Evolutionary conservation across 2,888 invertebrate genomes (phyloP), one percentile per base, ranked within the genome.

Genomic region (Tachina grossa): DNA sequence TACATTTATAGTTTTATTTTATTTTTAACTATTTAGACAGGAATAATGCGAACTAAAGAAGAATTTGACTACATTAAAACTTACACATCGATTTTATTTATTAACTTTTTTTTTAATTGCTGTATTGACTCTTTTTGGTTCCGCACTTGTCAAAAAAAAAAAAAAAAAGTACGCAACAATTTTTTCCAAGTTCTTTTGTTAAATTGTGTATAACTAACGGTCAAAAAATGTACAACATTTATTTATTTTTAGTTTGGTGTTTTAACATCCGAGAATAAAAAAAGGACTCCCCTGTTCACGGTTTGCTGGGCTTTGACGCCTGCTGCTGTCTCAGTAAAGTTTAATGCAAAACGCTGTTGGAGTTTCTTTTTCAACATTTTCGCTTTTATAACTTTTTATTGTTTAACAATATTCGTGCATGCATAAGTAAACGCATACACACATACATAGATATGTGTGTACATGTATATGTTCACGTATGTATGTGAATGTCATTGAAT

Each of bases 201-300:
- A 39, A 68, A 77, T 59, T 66, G 68, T 41, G 55, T 55, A 22
- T 45, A 66, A 76, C 57, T 57, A 57, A 66, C 45, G 39, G 66
- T 43, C 39, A 57, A 47, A 66, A 68, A 47, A 66, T 57, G 57
- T 8, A 65, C 1, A 39, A 2, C 9, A n/a, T 55, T 65, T 43
- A n/a, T n/a, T n/a, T n/a, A n/a, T n/a, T 1, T 1, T 75, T 55
- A 4, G 10, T 19, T 13, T 47, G 16, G 22, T 6, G 5, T 43
- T 59, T 63, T 19, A 19, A 3, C 59, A 41, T 2, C 3, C 10
- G 14, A 16, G 16, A 57, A 43, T 10, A 11, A 31, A 41, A 41
- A 47, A 51, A 41, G 31, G 1, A 22, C 14, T 22, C 19, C 31
- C 9, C 16, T 31, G 53, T 45, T 14, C 51, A 68, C 5, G 57